A percentile compares a stretch with the other conserved stretches of the same genome.
Evolutionary conservation across 2,797 vertebrate species (phyloP).

Genomic region (Chiloscyllium punctatum): DNA sequence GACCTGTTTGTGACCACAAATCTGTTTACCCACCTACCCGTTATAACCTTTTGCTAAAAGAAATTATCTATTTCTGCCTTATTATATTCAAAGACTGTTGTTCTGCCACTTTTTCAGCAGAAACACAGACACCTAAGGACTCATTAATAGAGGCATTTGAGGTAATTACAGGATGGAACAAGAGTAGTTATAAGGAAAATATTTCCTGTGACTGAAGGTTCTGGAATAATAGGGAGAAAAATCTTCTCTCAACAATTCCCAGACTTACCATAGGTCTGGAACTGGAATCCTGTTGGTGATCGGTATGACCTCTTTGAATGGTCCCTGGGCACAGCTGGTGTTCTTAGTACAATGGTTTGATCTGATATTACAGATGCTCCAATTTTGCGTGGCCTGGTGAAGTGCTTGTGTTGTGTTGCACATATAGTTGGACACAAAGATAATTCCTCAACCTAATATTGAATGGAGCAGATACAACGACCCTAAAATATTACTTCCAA

Average conservation of each 20-base stretch:
- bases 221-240: not conserved
- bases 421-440: not conserved
- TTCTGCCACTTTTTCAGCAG: too few species aligned
- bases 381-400: not conserved
- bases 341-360: not conserved
- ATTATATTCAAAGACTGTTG: too few species aligned
- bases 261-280: not conserved
- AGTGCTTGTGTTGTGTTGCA: not conserved
- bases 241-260: not conserved
- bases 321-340: too few species aligned
- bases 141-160: not conserved
- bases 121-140: too few species aligned
- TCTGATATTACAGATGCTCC: not conserved
- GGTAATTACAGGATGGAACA: not conserved
- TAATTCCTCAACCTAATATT: not conserved
- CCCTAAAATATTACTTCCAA: too few species aligned
- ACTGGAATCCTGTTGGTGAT: not conserved
- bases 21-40: too few species aligned
- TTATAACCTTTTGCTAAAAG: too few species aligned
- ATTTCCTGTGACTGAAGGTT: not conserved
- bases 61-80: too few species aligned
- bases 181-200: not conserved
- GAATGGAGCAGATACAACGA: not conserved
- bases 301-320: not conserved
- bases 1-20: too few species aligned